phyloP scores from a whole-genome alignment of 2,797 vertebrate species.

The Acestrorhynchus altus region DNA sequence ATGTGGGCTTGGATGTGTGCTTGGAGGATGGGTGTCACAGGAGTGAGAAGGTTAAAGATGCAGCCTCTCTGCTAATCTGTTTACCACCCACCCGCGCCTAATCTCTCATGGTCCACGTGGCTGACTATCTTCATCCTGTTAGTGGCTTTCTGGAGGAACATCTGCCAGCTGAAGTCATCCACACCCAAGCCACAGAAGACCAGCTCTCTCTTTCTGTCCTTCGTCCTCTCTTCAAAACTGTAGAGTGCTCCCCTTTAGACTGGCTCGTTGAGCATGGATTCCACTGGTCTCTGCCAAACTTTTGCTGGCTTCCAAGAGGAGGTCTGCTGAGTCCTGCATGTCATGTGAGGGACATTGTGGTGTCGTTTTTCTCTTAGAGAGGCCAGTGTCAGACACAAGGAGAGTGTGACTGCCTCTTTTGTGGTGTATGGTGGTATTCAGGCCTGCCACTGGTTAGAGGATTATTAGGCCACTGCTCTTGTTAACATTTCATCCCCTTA shows the following conservation, averaged over 20 bases:
- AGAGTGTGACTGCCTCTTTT: conserved; percentile 41
- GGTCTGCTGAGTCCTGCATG: conserved; percentile 27
- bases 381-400: too few species aligned
- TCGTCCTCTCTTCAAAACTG: conserved; percentile 21
- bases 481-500: conserved; percentile 64
- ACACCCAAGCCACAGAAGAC: conserved; percentile 1
- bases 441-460: conserved; percentile 59
- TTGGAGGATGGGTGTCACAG: conserved; percentile 63
- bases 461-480: conserved; percentile 66
- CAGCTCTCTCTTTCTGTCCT: conserved; percentile 4
- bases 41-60: conserved; percentile 83
- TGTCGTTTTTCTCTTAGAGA: conserved; percentile 49
- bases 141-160: conserved; percentile 86
- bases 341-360: conserved; percentile 50
- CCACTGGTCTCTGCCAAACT: conserved; percentile 42
- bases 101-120: conserved; percentile 87
- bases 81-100: conserved; percentile 89
- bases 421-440: conserved; percentile 51
- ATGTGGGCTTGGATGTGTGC: conserved; percentile 7
- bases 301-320: conserved; percentile 50
- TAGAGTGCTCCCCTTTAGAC: conserved; percentile 7
- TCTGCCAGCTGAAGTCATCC: conserved; percentile 74
- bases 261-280: conserved; percentile 39
- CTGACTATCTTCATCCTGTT: conserved; percentile 89
- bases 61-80: conserved; percentile 87